Evolutionary conservation across 2,888 invertebrate species (phyloP), one percentile per base, ranked within the genome.

Genomic region (Caenorhabditis sp.): DNA sequence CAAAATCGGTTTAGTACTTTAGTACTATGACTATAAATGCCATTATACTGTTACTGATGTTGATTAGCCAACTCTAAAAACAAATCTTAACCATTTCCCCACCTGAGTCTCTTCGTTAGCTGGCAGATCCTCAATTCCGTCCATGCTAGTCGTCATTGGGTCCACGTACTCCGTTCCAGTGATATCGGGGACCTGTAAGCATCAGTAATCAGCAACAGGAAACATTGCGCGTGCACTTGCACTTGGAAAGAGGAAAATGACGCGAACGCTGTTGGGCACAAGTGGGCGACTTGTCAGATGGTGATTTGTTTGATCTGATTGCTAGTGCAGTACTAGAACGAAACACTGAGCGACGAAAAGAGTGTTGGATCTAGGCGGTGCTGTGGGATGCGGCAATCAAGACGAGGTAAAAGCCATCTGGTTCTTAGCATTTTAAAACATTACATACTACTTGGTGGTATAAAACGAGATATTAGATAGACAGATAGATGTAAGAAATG

Each of bases 141-240:
- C 90, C 89, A 91, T 89, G 77, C 89, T 89, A 32, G 90, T 90
- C 18, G 90, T 90, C 90, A 90, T 90, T 56, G 88, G 90, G 78
- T 90, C 90, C 76, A 89, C 84, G 82, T 84, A 84, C 74, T 89
- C 90, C 56, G 90, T 89, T 82, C 89, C 89, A 51, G 89, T 88
- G 84, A 90, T 91, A 74, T 90, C 90, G 51, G 90, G 90, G 60
- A 90, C 90, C 90, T 90, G 72, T 20, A 71, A 69, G 28, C n/a
- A 47, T n/a, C 35, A 50, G 40, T 22, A 40, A 35, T 58, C 44
- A 47, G 6, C 5, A 9, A 9, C 8, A 20, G 28, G 40, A 35
- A 51, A 9, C 35, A 51, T 37, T 37, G n/a, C n/a, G n/a, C n/a
- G n/a, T n/a, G n/a, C n/a, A n/a, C n/a, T n/a, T n/a, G n/a, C n/a